These are phyloP conservation scores for Oryctes rhinoceros DNA, from an alignment of 1,140 invertebrate species.

Conservation along the genomic window DNA sequence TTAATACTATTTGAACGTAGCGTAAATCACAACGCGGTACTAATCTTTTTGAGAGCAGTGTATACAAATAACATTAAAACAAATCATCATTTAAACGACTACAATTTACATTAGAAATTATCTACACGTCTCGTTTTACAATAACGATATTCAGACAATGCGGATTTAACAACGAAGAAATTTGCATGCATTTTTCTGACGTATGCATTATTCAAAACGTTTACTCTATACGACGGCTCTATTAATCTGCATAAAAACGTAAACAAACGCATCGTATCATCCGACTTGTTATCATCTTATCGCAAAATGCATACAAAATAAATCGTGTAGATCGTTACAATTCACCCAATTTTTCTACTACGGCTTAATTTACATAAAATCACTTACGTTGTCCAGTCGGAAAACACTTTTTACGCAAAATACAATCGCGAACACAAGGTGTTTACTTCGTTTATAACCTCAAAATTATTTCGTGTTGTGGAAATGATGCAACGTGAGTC, in stretches of 20 bases:
- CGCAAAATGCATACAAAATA: neutral
- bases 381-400: neutral
- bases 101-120: too few species aligned
- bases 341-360: neutral
- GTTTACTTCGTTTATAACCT: neutral
- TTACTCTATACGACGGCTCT: neutral
- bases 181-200: neutral
- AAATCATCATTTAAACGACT: too few species aligned
- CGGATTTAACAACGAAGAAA: too few species aligned
- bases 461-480: neutral
- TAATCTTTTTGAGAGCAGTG: too few species aligned
- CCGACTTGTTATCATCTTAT: neutral
- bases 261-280: neutral
- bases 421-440: neutral
- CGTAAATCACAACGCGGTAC: too few species aligned
- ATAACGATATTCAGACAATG: too few species aligned
- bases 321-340: neutral
- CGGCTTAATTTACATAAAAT: neutral
- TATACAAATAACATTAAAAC: too few species aligned
- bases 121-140: too few species aligned
- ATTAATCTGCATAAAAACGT: slow-evolving; percentile 14
- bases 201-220: neutral
- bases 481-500: neutral
- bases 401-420: neutral
- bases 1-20: too few species aligned